Conservation (phyloP, 2,888 invertebrate species). For the Eudasyphora cyanicolor region DNA sequence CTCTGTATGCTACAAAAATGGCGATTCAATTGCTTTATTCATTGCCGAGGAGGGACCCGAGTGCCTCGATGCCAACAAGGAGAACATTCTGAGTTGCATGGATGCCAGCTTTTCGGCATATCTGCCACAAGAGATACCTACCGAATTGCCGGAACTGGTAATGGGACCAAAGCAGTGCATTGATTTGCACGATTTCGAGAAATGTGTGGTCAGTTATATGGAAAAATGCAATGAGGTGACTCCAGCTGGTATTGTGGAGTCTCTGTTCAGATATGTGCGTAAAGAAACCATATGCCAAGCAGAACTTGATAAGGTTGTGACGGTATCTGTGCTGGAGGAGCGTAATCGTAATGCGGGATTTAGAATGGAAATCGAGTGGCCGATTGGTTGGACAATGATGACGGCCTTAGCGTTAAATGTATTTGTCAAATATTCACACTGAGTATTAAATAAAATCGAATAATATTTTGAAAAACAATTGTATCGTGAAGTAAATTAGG, state of each 20-base stretch:
- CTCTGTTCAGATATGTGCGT: conserved; percentile 86
- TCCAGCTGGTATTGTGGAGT: conserved; percentile 89
- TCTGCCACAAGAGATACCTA: conserved; percentile 74
- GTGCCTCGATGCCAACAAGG: conserved; percentile 84
- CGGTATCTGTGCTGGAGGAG: background rate
- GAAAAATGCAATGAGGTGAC: conserved; percentile 87
- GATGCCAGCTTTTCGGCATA: conserved; percentile 83
- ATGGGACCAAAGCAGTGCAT: conserved; percentile 81
- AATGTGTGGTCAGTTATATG: conserved; percentile 72
- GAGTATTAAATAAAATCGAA: background rate
- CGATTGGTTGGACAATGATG: too few species aligned
- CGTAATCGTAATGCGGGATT: background rate
- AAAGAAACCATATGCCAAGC: conserved; percentile 84
- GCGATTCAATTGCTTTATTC: conserved; percentile 89
- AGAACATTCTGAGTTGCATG: conserved; percentile 83
- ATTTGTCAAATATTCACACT: background rate
- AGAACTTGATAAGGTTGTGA: conserved; percentile 65
- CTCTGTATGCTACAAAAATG: conserved; percentile 88
- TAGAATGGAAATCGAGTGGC: too few species aligned
- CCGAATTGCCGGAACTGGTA: conserved; percentile 81
- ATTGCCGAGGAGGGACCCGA: conserved; percentile 89
- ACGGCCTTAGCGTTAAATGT: background rate
- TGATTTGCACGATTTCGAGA: conserved; percentile 73
- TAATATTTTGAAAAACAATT: too few species aligned
- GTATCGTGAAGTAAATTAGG: too few species aligned